Percentiles rank a stretch among this genome's conserved stretches.
Evolutionary conservation across 2,888 invertebrate species (phyloP).

Genomic region (Perithous albicinctus): DNA sequence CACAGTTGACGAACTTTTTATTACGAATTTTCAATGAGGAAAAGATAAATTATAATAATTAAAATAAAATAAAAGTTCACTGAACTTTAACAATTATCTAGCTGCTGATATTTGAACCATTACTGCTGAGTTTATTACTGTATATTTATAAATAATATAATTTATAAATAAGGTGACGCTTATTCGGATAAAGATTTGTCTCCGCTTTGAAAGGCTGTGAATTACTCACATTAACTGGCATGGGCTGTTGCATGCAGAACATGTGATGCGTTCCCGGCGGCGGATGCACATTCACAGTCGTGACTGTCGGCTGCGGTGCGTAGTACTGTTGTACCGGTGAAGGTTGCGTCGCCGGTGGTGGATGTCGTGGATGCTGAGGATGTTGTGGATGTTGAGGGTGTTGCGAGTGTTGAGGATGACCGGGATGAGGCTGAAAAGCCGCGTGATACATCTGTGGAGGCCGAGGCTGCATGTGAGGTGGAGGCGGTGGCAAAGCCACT

Average conservation of each 20-base stretch:
- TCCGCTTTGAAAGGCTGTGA: not conserved
- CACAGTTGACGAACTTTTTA: not conserved
- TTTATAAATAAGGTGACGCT: too few species aligned
- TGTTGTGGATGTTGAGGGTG: conserved; percentile 83
- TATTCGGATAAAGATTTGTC: too few species aligned
- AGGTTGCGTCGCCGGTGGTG: conserved; percentile 85
- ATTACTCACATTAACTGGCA: conserved; percentile 79
- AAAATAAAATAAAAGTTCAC: too few species aligned
- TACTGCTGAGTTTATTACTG: too few species aligned
- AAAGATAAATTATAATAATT: too few species aligned
- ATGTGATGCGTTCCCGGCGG: conserved; percentile 82
- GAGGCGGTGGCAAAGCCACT: conserved; percentile 85
- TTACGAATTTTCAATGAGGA: too few species aligned
- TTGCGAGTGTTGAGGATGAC: conserved; percentile 83
- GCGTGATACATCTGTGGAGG: conserved; percentile 86
- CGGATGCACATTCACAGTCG: conserved; percentile 81
- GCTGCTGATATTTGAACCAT: too few species aligned
- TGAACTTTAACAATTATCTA: too few species aligned
- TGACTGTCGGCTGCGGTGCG: conserved; percentile 80
- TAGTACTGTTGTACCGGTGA: conserved; percentile 86
- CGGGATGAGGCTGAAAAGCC: conserved; percentile 81
- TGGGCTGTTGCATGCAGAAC: conserved; percentile 83
- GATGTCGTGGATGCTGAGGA: conserved; percentile 83
- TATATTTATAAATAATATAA: too few species aligned
- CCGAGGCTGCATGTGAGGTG: conserved; percentile 85